Evolutionary conservation across 2,888 invertebrate genomes (phyloP).

Genomic region (Pammene fasciana): DNA sequence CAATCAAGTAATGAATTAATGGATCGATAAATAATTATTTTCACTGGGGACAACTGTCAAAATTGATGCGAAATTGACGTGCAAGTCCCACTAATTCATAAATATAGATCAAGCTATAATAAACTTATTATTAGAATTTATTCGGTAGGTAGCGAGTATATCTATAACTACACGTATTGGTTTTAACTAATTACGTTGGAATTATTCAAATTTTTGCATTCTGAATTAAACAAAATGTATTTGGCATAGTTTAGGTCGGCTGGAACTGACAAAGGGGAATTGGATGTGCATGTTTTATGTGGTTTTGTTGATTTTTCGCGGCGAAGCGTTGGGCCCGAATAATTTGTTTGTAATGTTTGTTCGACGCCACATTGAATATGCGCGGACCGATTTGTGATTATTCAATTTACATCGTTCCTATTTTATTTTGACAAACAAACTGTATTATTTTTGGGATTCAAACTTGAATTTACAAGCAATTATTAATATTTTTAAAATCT

Average conservation of each 20-base stretch:
- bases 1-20: constrained; percentile 72
- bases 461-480: not conserved
- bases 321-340: constrained; percentile 71
- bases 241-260: constrained; percentile 56
- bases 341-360: constrained; percentile 65
- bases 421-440: constrained; percentile 26
- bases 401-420: constrained; percentile 20
- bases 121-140: constrained; percentile 10
- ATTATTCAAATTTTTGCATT: constrained; percentile 14
- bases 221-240: constrained; percentile 55
- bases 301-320: constrained; percentile 68
- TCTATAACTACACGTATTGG: no score
- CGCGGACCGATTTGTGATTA: constrained; percentile 38
- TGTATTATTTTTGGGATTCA: not conserved
- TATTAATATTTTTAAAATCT: no score
- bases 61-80: constrained; percentile 62
- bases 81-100: constrained; percentile 68
- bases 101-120: constrained; percentile 38
- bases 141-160: not conserved
- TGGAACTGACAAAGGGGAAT: constrained; percentile 59
- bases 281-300: constrained; percentile 73
- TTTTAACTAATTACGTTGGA: constrained; percentile 12
- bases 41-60: constrained; percentile 54
- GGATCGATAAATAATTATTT: constrained; percentile 57
- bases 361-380: constrained; percentile 46